These are phyloP conservation scores for Phyllotreta cruciferae DNA, from an alignment of 2,888 invertebrate genomes.

Conservation along the genomic window DNA sequence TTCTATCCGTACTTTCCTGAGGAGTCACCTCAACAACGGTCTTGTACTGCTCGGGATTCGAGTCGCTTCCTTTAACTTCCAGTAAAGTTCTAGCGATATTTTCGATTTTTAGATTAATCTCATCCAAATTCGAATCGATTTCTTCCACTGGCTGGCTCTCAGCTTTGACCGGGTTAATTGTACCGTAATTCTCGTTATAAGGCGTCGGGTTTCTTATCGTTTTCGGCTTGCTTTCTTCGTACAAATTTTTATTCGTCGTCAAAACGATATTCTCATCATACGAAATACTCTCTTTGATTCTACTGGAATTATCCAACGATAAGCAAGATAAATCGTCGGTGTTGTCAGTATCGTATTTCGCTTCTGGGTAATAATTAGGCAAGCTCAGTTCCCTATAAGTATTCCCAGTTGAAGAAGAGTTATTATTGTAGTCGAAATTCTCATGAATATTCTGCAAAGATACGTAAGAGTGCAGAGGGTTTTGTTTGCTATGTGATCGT, in stretches of 20 bases:
- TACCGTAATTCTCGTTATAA: slow-evolving; percentile 43
- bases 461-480: slow-evolving; percentile 36
- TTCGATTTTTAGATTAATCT: slow-evolving; percentile 52
- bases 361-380: slow-evolving; percentile 59
- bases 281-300: slow-evolving; percentile 52
- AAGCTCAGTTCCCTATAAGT: slow-evolving; percentile 54
- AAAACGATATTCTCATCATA: slow-evolving; percentile 59
- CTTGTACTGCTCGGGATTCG: slow-evolving; percentile 51
- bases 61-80: slow-evolving; percentile 43
- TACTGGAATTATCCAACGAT: slow-evolving; percentile 51
- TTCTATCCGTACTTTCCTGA: slow-evolving; percentile 46
- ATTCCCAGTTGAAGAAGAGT: slow-evolving; percentile 63
- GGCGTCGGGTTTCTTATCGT: slow-evolving; percentile 56
- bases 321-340: slow-evolving; percentile 59
- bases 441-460: slow-evolving; percentile 38
- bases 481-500: slow-evolving; percentile 31
- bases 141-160: slow-evolving; percentile 36
- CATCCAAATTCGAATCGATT: slow-evolving; percentile 54
- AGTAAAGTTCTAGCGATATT: slow-evolving; percentile 47
- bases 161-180: slow-evolving; percentile 35
- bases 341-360: slow-evolving; percentile 63
- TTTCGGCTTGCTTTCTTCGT: slow-evolving; percentile 52
- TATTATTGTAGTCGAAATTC: slow-evolving; percentile 64
- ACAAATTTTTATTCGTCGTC: slow-evolving; percentile 49
- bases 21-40: slow-evolving; percentile 54